Conservation (phyloP, 2,888 invertebrate genomes). For the Heliconius erato region DNA sequence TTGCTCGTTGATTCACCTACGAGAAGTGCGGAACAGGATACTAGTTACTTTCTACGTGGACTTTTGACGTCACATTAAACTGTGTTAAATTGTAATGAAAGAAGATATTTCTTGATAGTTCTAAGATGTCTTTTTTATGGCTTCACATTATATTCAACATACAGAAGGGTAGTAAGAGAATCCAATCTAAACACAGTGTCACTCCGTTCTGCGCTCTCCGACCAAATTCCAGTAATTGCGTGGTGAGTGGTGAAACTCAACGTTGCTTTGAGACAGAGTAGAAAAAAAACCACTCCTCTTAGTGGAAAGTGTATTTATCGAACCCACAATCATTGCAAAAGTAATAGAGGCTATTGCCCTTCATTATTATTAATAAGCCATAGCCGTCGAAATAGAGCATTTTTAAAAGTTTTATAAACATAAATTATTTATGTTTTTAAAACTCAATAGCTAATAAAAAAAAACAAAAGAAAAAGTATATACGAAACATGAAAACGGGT, state of each 20-base stretch:
- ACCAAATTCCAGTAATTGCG: background rate
- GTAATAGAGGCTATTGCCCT: too few species aligned
- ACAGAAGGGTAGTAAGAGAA: background rate
- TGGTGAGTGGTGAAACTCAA: background rate
- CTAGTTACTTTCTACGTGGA: background rate
- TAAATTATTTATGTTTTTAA: too few species aligned
- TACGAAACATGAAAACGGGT: too few species aligned
- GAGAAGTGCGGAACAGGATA: background rate
- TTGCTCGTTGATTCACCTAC: background rate
- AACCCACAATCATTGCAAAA: background rate
- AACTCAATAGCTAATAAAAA: too few species aligned
- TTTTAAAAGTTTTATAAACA: too few species aligned
- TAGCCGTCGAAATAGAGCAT: too few species aligned
- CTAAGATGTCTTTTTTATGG: background rate
- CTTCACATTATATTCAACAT: background rate
- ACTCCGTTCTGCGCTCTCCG: background rate
- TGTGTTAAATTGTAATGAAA: background rate
- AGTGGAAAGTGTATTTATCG: background rate
- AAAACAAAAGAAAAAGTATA: too few species aligned
- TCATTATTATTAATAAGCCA: too few species aligned
- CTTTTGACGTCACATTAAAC: background rate
- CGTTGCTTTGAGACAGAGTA: background rate
- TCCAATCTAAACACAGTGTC: background rate
- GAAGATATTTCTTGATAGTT: background rate
- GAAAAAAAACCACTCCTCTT: too few species aligned